phyloP scores from a whole-genome alignment of 2,888 invertebrate species.

The Itoplectis maculator region DNA sequence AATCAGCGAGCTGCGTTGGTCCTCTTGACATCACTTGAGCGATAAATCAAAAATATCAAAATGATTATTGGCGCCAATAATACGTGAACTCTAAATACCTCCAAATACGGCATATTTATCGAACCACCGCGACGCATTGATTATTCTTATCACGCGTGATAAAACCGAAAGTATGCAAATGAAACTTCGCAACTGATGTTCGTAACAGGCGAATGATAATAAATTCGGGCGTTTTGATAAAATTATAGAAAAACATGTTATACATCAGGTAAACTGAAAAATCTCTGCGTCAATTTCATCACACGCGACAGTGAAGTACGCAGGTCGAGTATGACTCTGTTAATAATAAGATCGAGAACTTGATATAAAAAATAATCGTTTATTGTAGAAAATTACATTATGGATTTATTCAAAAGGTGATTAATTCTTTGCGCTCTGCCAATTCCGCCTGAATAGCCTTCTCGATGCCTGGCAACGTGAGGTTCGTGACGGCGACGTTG shows the following conservation, averaged over 20 bases:
- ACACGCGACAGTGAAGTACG: too few species aligned
- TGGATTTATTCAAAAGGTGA: slow-evolving; percentile 67
- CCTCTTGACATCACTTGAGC: slow-evolving; percentile 12
- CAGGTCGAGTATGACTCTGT: too few species aligned
- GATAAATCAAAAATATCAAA: background rate
- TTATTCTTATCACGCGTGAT: background rate
- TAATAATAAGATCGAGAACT: background rate
- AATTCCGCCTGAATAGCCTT: slow-evolving; percentile 81
- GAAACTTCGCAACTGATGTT: too few species aligned
- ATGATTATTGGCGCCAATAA: background rate
- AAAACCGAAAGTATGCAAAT: too few species aligned
- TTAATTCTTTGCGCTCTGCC: slow-evolving; percentile 74
- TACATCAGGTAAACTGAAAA: too few species aligned
- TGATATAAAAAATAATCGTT: background rate
- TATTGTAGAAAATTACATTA: slow-evolving; percentile 32
- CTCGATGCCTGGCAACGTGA: slow-evolving; percentile 78
- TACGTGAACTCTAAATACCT: too few species aligned
- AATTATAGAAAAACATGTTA: too few species aligned
- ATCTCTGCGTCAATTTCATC: too few species aligned
- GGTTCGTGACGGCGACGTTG: slow-evolving; percentile 79
- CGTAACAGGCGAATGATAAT: too few species aligned
- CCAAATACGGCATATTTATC: too few species aligned
- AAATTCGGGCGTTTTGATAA: too few species aligned
- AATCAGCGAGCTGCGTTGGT: background rate
- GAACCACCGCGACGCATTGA: background rate